A percentile compares a stretch with the other conserved stretches of the same genome.
These are phyloP conservation scores for Lepilemur septentrionalis DNA, from an alignment of 2,797 vertebrate species.

Conservation along the genomic window DNA sequence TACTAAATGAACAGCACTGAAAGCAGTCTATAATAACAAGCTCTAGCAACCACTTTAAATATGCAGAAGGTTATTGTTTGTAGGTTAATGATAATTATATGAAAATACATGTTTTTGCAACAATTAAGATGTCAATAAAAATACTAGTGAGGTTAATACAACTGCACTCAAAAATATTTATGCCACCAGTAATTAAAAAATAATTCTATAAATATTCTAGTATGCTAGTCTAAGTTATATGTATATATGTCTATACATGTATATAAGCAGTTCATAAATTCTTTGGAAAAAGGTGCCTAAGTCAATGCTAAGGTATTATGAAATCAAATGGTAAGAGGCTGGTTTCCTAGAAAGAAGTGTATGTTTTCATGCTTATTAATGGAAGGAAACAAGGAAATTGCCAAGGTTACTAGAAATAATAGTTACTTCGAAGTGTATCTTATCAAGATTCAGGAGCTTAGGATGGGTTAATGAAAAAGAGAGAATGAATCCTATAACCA, in stretches of 20 bases:
- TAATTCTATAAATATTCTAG: conserved; percentile 12
- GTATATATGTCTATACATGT: background rate
- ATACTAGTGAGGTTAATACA: conserved; percentile 74
- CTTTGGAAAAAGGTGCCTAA: background rate
- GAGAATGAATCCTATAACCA: background rate
- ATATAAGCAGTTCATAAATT: background rate
- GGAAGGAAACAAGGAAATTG: background rate
- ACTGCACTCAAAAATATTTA: conserved; percentile 65
- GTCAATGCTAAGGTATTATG: background rate
- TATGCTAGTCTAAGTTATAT: background rate
- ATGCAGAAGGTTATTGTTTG: conserved; percentile 82
- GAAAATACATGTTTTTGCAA: conserved; percentile 83
- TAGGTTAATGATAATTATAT: conserved; percentile 84
- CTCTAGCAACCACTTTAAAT: conserved; percentile 79
- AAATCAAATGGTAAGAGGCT: background rate
- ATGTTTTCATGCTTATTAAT: background rate
- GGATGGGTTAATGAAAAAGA: background rate
- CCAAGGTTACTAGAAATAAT: background rate
- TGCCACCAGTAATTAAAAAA: conserved; percentile 56
- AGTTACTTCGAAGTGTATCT: background rate
- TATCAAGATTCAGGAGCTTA: background rate
- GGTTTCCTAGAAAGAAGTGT: background rate
- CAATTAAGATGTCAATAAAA: conserved; percentile 82
- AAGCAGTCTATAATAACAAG: conserved; percentile 84
- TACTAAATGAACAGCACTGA: conserved; percentile 83